Evolutionary conservation across 2,797 vertebrate genomes (phyloP), one percentile per base, ranked within the genome.

Genomic region (Epinephelus awoara): DNA sequence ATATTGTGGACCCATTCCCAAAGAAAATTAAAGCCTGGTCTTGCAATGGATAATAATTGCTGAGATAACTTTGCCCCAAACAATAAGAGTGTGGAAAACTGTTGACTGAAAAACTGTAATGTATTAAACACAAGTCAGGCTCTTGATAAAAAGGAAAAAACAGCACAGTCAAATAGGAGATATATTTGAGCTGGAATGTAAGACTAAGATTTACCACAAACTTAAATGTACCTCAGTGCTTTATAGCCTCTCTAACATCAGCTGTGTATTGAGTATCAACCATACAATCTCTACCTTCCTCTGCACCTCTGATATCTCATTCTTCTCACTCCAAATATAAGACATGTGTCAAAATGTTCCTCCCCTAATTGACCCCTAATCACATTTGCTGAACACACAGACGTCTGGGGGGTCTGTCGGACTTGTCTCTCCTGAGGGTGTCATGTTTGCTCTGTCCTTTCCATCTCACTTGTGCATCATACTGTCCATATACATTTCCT

Each of bases 291-390:
- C 57, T 73, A 72, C 77, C 81, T 79, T 80, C 79, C 67, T 80
- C 34, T 19, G 65, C 44, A 15, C 51, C 15, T 25, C 69, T 66
- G 76, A 91, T 87, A 90, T 88, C 82, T 85, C 71, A 79, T 78
- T 90, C 80, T 79, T 85, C 88, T 89, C 86, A 77, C 85, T 83
- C 80, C 78, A 93, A 95, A 95, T 92, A 85, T 79, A 87, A 94
- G 91, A 92, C 92, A 93, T 86, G 89, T 94, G 92, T 95, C 91
- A 91, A 92, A 94, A 93, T 94, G 90, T 91, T 87, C 82, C 83
- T 73, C 85, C 85, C 82, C 85, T 88, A 91, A 90, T 85, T 89
- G 86, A 89, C 69, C 77, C 79, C 83, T 94, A 94, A 95, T 95
- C 89, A 83, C 91, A 94, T 95, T 92, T 92, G 64, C 85, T 88